Percentiles rank a stretch among this genome's conserved stretches.
Conservation (phyloP, 1,140 invertebrate species). For the Probaryconus sp. region DNA sequence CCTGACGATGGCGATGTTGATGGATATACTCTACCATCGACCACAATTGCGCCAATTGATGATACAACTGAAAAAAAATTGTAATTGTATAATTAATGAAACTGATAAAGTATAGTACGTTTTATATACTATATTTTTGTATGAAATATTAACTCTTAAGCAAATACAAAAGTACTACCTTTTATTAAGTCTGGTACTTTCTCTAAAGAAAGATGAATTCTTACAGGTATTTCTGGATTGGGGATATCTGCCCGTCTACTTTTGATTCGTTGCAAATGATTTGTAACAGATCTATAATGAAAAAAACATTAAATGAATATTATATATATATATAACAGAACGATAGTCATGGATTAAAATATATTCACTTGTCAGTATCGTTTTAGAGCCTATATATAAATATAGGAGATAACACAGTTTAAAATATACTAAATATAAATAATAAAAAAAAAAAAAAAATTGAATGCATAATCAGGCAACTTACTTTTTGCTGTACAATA, state of each 20-base stretch:
- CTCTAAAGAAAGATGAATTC: slow-evolving; percentile 86
- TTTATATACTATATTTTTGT: no score
- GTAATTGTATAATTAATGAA: slow-evolving; percentile 24
- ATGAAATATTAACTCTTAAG: no score
- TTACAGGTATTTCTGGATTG: slow-evolving; percentile 89
- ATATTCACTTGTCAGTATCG: no score
- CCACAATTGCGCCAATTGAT: slow-evolving; percentile 86
- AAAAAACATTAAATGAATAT: slow-evolving; percentile 18
- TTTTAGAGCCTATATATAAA: no score
- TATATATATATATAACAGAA: slow-evolving; percentile 20
- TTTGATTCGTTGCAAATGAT: slow-evolving; percentile 88
- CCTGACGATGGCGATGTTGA: slow-evolving; percentile 73
- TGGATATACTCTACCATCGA: slow-evolving; percentile 85
- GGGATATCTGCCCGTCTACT: slow-evolving; percentile 88
- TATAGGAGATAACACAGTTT: no score
- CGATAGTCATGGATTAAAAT: no score
- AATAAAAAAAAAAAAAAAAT: not conserved
- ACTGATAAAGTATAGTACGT: not conserved
- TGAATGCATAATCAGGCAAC: slow-evolving; percentile 43
- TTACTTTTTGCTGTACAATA: slow-evolving; percentile 90
- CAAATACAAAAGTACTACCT: slow-evolving; percentile 79
- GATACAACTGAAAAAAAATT: slow-evolving; percentile 81
- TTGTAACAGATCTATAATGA: slow-evolving; percentile 77
- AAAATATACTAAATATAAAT: no score
- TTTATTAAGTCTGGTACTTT: slow-evolving; percentile 88